Evolutionary conservation across 2,797 vertebrate genomes (phyloP).

Genomic region (Myotis findleyi): DNA sequence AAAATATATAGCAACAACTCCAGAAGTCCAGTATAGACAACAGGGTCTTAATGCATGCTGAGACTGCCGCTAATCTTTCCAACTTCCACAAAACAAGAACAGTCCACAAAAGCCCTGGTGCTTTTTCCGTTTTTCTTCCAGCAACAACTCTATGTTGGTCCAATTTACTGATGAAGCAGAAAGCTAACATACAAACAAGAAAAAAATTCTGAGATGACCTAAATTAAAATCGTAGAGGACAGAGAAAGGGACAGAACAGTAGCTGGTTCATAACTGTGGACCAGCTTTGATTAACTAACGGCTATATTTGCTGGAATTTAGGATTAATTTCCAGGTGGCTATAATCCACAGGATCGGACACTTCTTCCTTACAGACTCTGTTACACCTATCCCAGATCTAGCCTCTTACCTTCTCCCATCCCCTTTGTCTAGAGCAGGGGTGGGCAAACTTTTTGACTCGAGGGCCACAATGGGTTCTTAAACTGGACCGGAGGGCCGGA

Average conservation of each 20-base stretch:
- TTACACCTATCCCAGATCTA: not conserved
- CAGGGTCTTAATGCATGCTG: not conserved
- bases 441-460: too few relatives aligned
- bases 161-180: not conserved
- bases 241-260: not conserved
- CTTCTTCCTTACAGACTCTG: not conserved
- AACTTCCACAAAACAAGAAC: not conserved
- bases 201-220: not conserved
- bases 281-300: not conserved
- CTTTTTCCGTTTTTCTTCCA: slow-evolving; percentile 13
- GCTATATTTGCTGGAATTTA: not conserved
- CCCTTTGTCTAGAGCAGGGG: not conserved
- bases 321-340: not conserved
- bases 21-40: not conserved
- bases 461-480: too few relatives aligned
- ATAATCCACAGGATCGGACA: not conserved
- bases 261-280: not conserved
- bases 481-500: too few relatives aligned
- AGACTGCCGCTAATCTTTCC: not conserved
- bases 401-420: not conserved
- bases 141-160: not conserved
- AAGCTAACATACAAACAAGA: not conserved
- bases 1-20: not conserved
- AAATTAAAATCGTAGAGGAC: not conserved
- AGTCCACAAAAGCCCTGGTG: not conserved